Percentiles rank a stretch among this genome's conserved stretches.
Evolutionary conservation across 2,888 invertebrate genomes (phyloP).

Genomic region (Eurois occulta): DNA sequence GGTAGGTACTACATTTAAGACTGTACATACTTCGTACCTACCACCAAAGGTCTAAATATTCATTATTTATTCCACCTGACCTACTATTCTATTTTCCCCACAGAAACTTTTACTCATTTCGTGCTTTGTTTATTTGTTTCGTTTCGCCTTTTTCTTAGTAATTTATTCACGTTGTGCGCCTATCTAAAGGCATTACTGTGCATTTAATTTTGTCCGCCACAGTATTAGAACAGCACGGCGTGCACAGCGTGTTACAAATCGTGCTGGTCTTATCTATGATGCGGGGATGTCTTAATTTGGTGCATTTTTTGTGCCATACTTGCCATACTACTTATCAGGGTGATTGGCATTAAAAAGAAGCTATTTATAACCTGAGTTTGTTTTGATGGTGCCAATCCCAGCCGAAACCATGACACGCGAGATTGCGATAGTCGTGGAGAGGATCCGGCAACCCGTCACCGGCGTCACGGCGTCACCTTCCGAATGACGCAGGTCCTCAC

Average conservation of each 20-base stretch:
- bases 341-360: not conserved
- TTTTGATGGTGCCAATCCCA: not conserved
- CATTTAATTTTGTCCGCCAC: slow-evolving; percentile 12
- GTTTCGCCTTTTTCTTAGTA: slow-evolving; percentile 26
- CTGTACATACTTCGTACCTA: slow-evolving; percentile 1
- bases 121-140: slow-evolving; percentile 27
- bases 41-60: slow-evolving; percentile 12
- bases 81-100: slow-evolving; percentile 30
- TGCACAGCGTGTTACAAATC: slow-evolving; percentile 12
- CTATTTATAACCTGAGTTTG: not conserved
- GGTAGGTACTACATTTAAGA: not conserved
- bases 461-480: too few relatives aligned
- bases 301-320: not conserved
- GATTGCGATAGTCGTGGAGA: too few relatives aligned
- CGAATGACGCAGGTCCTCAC: too few relatives aligned
- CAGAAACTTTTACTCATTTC: slow-evolving; percentile 36
- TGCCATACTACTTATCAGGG: too few relatives aligned
- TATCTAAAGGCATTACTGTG: slow-evolving; percentile 24
- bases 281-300: slow-evolving; percentile 28
- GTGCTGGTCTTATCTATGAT: slow-evolving; percentile 34
- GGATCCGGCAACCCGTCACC: too few relatives aligned
- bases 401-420: too few relatives aligned
- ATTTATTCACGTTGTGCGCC: slow-evolving; percentile 32
- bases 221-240: not conserved
- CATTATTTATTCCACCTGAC: slow-evolving; percentile 32